Evolutionary conservation across 2,797 vertebrate genomes (phyloP), one percentile per base, ranked within the genome.

Genomic region (Myiothlypis coronata): DNA sequence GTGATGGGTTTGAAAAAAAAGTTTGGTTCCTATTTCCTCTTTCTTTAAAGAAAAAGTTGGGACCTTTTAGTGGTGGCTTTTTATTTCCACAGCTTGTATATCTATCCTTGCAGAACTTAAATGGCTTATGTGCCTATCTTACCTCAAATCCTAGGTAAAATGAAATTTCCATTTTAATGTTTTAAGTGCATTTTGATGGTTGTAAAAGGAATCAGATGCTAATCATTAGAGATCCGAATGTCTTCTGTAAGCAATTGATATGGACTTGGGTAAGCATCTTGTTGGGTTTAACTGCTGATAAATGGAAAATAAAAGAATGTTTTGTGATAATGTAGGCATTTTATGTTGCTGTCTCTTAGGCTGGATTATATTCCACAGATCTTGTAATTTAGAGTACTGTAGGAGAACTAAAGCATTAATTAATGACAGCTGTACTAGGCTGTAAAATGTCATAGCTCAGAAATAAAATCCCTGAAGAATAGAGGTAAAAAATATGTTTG

Each of bases 161-260:
- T 53, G 22, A 70, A 90, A 89, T 52, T 44, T 74, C 35, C 74
- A 7, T 75, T 85, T 89, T 85, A 43, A 81, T 56, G 67, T 59
- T 92, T 83, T 78, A 91, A 87, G 79, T 78, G 43, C 37, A 72
- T 92, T 95, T 85, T 89, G 34, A 30, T 89, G 43, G n/a, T 49
- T 78, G 53, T 26, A 89, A 94, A 87, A 75, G 22, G 30, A 83
- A 83, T 90, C 69, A 79, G 61, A 68, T 87, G 23, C 21, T 71
- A 65, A 49, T n/a, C 59, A 39, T 78, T 69, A 65, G 35, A 69
- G 83, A 69, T 27, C 9, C 6, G 19, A 67, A 74, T 57, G 23
- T 92, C 49, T 82, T 79, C 57, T 77, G 71, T 41, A 60, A 83
- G 59, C 63, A 56, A 35, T 12, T 83, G 59, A 77, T 50, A 60